Base-by-base conservation (phyloP, 1,140 invertebrate species). In the Eulimnadia texana region DNA sequence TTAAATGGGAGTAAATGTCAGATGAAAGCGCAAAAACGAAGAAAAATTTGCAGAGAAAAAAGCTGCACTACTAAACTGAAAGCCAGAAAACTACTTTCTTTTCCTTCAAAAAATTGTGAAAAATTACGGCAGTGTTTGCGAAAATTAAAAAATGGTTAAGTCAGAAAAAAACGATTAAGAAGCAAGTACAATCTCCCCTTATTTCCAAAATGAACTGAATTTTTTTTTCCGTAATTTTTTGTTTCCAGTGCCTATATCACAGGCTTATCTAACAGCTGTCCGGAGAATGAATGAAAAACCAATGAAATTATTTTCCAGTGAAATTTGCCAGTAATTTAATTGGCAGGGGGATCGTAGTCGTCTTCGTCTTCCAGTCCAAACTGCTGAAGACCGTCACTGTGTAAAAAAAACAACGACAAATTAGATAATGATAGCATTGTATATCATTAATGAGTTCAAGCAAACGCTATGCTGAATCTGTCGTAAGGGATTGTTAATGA, bases 231-330 rank as follows among this genome's bases (percentile, higher is more conserved):
- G 33, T 42, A 16, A 16, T n/a, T 29, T 27, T 57, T 57, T 57
- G 25, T 57, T 57, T 28, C 3, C 22, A 56, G 23, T n/a, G 55
- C 55, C 55, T 57, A 27, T 57, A 57, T 57, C 55, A 57, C 55
- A 57, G 55, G 55, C 55, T 57, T n/a, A n/a, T n/a, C n/a, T n/a
- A n/a, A n/a, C n/a, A n/a, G n/a, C n/a, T n/a, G n/a, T n/a, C n/a
- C n/a, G n/a, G n/a, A n/a, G n/a, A n/a, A n/a, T n/a, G n/a, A n/a
- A n/a, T n/a, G n/a, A n/a, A n/a, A n/a, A n/a, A n/a, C n/a, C n/a
- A n/a, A n/a, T 42, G 33, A 42, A 42, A 42, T 42, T 42, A 42
- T 9, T 42, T 42, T 42, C 16, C 33, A 42, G 33, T 42, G 33
- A 16, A 6, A 9, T 6, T 6, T 6, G 6, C 16, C 6, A 9